These are phyloP conservation scores for Xiphydria camelus DNA, from an alignment of 2,888 invertebrate species.

Conservation along the genomic window DNA sequence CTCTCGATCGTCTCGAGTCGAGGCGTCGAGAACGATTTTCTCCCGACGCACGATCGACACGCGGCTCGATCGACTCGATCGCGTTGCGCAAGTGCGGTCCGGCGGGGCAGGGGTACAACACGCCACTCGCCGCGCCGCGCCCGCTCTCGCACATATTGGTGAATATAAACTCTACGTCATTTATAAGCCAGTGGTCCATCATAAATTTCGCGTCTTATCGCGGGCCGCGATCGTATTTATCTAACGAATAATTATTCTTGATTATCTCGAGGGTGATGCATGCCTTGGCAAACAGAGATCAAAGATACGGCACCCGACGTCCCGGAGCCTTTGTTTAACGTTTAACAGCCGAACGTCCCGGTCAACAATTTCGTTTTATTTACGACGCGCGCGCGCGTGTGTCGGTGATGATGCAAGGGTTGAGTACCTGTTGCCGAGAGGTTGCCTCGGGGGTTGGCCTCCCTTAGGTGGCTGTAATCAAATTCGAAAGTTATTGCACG, in stretches of 20 bases:
- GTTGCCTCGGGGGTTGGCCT: slow-evolving; percentile 35
- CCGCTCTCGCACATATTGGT: not conserved
- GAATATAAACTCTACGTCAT: slow-evolving; percentile 28
- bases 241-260: slow-evolving; percentile 55
- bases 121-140: no score
- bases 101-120: no score
- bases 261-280: slow-evolving; percentile 48
- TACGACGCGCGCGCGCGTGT: slow-evolving; percentile 35
- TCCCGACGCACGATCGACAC: no score
- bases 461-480: slow-evolving; percentile 43
- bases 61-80: no score
- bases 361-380: slow-evolving; percentile 54
- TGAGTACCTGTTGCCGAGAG: slow-evolving; percentile 44
- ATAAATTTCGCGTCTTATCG: slow-evolving; percentile 46
- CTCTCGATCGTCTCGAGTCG: no score
- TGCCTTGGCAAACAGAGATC: slow-evolving; percentile 51
- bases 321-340: slow-evolving; percentile 47
- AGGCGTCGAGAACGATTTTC: no score
- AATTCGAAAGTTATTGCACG: slow-evolving; percentile 52
- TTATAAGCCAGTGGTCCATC: slow-evolving; percentile 40
- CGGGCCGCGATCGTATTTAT: slow-evolving; percentile 49
- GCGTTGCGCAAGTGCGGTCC: no score
- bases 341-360: slow-evolving; percentile 21
- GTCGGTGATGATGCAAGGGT: slow-evolving; percentile 45
- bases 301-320: slow-evolving; percentile 46